phyloP scores from a whole-genome alignment of 2,888 invertebrate genomes.

The Drosophila diplacantha region DNA sequence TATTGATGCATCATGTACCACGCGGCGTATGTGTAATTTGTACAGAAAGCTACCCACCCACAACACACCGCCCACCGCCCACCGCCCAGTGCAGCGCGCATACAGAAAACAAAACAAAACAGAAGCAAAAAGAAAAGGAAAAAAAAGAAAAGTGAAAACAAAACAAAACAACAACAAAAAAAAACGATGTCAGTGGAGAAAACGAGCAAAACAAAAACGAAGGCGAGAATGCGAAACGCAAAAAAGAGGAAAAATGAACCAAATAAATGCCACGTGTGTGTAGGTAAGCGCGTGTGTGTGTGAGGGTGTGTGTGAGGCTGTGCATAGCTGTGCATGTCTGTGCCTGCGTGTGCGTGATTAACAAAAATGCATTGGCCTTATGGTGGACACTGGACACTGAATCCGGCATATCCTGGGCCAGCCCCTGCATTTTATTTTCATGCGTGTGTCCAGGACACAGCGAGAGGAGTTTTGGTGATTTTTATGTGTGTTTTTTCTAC shows the following conservation, averaged over 20 bases:
- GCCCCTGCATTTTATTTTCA: conserved; percentile 66
- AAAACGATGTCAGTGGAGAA: conserved; percentile 72
- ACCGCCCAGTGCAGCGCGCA: conserved; percentile 12
- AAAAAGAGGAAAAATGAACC: conserved; percentile 46
- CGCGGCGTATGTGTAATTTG: conserved; percentile 57
- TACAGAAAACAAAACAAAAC: conserved; percentile 65
- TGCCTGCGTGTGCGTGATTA: conserved; percentile 49
- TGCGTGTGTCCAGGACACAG: conserved; percentile 40
- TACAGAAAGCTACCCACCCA: conserved; percentile 28
- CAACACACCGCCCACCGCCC: conserved; percentile 1
- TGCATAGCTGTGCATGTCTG: conserved; percentile 19
- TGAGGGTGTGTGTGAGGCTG: conserved; percentile 3
- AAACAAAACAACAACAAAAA: conserved; percentile 51
- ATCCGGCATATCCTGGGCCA: conserved; percentile 40
- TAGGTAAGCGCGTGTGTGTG: neutral
- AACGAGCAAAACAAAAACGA: conserved; percentile 67
- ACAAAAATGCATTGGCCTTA: conserved; percentile 69
- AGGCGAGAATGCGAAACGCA: conserved; percentile 37
- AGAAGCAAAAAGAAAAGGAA: conserved; percentile 57
- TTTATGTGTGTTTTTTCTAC: neutral
- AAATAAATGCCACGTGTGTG: conserved; percentile 36
- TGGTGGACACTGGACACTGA: conserved; percentile 40
- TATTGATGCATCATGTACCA: conserved; percentile 38
- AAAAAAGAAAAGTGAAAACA: conserved; percentile 69
- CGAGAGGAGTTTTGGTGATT: conserved; percentile 29